These are phyloP conservation scores for Choreutis nemorana DNA, from an alignment of 2,888 invertebrate genomes.

Conservation along the genomic window DNA sequence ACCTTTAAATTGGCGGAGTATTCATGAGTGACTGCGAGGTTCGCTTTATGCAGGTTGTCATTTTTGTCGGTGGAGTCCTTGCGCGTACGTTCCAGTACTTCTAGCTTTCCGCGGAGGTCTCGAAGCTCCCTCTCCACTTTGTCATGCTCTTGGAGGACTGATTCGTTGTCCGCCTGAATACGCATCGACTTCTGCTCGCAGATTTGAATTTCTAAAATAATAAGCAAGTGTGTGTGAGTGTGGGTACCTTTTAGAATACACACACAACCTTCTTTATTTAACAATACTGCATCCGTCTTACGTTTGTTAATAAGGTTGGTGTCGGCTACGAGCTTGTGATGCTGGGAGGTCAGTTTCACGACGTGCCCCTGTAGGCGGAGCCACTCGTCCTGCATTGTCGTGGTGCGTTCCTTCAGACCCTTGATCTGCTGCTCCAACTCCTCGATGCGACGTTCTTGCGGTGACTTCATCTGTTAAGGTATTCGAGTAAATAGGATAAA, in stretches of 20 bases:
- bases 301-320: slow-evolving; percentile 77
- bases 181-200: slow-evolving; percentile 79
- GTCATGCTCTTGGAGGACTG: slow-evolving; percentile 59
- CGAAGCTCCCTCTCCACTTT: slow-evolving; percentile 68
- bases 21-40: slow-evolving; percentile 67
- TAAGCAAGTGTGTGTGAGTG: too few relatives aligned
- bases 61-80: slow-evolving; percentile 67
- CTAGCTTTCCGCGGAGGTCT: slow-evolving; percentile 67
- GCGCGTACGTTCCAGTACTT: slow-evolving; percentile 68
- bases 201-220: slow-evolving; percentile 65
- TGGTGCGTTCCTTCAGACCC: slow-evolving; percentile 67
- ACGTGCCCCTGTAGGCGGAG: slow-evolving; percentile 78
- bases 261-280: too few relatives aligned
- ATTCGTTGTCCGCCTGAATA: slow-evolving; percentile 70
- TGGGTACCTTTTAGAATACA: too few relatives aligned
- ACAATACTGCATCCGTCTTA: too few relatives aligned
- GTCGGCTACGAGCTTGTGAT: slow-evolving; percentile 72
- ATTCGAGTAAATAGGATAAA: too few relatives aligned
- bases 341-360: slow-evolving; percentile 72
- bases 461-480: slow-evolving; percentile 53
- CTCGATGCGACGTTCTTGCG: slow-evolving; percentile 69
- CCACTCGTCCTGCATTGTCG: slow-evolving; percentile 77
- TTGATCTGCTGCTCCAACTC: slow-evolving; percentile 72
- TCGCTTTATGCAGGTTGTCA: slow-evolving; percentile 57
- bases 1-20: slow-evolving; percentile 62